These are phyloP conservation scores for Perca flavescens DNA, from an alignment of 2,113 vertebrate species.

Conservation along the genomic window DNA sequence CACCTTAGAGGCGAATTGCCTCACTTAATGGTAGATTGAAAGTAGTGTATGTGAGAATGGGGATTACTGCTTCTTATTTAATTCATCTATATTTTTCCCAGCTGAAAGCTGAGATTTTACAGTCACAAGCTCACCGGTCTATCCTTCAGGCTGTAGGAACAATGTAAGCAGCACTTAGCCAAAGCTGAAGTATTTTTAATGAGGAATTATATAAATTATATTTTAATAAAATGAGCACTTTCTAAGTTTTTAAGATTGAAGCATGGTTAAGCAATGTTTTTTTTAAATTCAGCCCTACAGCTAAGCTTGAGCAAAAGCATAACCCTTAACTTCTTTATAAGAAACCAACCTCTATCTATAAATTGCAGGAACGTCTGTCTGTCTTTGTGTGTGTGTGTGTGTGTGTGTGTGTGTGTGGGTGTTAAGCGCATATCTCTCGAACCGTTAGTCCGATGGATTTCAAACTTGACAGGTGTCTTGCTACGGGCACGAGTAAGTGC, in stretches of 20 bases:
- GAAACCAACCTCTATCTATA: not conserved
- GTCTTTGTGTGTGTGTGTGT: no score
- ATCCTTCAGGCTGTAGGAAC: slow-evolving; percentile 41
- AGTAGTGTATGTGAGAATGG: slow-evolving; percentile 26
- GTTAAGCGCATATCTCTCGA: no score
- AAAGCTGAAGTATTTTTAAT: slow-evolving; percentile 37
- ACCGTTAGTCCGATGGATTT: no score
- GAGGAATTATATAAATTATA: slow-evolving; percentile 32
- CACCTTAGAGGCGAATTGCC: slow-evolving; percentile 43
- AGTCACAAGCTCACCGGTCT: slow-evolving; percentile 38
- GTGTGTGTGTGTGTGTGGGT: no score
- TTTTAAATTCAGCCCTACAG: slow-evolving; percentile 10
- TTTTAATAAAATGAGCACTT: not conserved
- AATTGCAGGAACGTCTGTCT: no score
- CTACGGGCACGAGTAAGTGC: no score
- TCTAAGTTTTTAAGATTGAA: slow-evolving; percentile 12
- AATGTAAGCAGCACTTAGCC: not conserved
- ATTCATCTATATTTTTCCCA: slow-evolving; percentile 42
- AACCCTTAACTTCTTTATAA: slow-evolving; percentile 2
- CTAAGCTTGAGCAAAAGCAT: slow-evolving; percentile 37
- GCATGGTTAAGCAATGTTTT: slow-evolving; percentile 10
- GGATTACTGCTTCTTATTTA: slow-evolving; percentile 35
- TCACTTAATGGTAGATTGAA: slow-evolving; percentile 44
- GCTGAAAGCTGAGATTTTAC: slow-evolving; percentile 31
- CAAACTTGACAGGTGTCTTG: no score